Base-by-base conservation (phyloP, 2,113 vertebrate genomes). In the Fulmarus glacialis region DNA sequence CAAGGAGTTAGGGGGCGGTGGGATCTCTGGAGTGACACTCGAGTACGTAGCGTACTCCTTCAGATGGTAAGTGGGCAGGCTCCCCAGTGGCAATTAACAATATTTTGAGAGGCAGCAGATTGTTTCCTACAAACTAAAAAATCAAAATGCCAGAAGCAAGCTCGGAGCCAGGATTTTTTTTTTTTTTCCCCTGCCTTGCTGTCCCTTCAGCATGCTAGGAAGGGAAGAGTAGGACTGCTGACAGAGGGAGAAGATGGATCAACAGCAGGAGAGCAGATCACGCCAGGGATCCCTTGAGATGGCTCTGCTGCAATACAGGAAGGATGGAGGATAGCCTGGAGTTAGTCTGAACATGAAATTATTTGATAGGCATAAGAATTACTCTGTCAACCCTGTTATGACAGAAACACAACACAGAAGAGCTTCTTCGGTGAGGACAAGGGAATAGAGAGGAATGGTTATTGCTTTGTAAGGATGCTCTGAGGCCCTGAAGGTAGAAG, bases 71-170 rank as follows among this genome's bases (percentile, higher is more conserved):
- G 93, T 66, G 87, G 95, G 90, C 90, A 75, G 81, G 70, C 66
- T 93, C 81, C 88, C 80, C 42, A 2, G 58, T 38, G 66, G 74
- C 74, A 82, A 82, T 48, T 34, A 73, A 70, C 74, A 93, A 89
- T 94, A 89, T 95, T 96, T 89, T 92, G 96, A 97, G 91, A 97
- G 71, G 84, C 73, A 82, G 53, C 95, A 96, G 91, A 97, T 94
- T 94, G 95, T 94, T 97, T 94, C 78, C 70, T 59, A 53, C 73
- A 91, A 95, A 90, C 62, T 82, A 66, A 40, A 70, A 66, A 89
- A 94, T n/a, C 13, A 16, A 71, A 93, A 87, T 71, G 90, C 96
- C 95, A 96, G 78, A 78, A 85, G 68, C 50, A 55, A 95, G 73
- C 78, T 77, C 8, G 3, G 72, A 90, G 91, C 87, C 91, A 93